Percentiles rank a stretch among this genome's conserved stretches.
Conservation (phyloP, 2,888 invertebrate genomes). For the Zhengitettix transpicula region DNA sequence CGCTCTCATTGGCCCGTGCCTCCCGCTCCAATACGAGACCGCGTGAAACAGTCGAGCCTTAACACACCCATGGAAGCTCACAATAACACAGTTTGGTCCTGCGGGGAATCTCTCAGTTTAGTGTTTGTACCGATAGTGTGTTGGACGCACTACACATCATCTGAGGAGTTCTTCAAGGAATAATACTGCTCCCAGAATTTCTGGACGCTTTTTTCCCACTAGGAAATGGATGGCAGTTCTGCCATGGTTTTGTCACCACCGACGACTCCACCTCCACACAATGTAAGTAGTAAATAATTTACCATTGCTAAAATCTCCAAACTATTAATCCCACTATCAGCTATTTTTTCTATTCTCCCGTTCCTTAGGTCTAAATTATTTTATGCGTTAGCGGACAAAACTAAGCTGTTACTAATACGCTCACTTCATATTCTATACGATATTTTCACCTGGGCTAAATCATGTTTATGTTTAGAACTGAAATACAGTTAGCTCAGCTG, state of each 20-base stretch:
- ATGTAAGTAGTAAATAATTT: constrained; percentile 2
- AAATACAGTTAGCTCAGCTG: too few relatives aligned
- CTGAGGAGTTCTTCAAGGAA: too few relatives aligned
- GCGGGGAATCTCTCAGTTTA: constrained; percentile 5
- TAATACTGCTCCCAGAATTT: too few relatives aligned
- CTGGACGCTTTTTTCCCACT: neutral
- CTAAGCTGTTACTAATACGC: too few relatives aligned
- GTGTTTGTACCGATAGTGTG: constrained; percentile 1
- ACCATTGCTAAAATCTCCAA: too few relatives aligned
- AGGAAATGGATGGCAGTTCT: neutral
- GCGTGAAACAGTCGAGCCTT: constrained; percentile 14
- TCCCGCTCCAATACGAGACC: constrained; percentile 19
- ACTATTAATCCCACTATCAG: too few relatives aligned
- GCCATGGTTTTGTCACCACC: constrained; percentile 10
- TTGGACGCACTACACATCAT: neutral
- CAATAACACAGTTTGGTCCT: constrained; percentile 19
- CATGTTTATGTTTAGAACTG: too few relatives aligned
- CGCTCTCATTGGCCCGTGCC: constrained; percentile 35
- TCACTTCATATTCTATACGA: too few relatives aligned
- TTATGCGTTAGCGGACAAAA: too few relatives aligned
- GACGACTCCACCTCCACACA: constrained; percentile 9
- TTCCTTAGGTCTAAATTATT: too few relatives aligned
- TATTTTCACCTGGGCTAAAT: too few relatives aligned
- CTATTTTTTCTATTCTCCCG: too few relatives aligned
- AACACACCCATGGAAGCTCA: constrained; percentile 24